A percentile compares a stretch with the other conserved stretches of the same genome.
phyloP scores from a whole-genome alignment of 2,888 invertebrate species.

The Hirtodrosophila confusa region DNA sequence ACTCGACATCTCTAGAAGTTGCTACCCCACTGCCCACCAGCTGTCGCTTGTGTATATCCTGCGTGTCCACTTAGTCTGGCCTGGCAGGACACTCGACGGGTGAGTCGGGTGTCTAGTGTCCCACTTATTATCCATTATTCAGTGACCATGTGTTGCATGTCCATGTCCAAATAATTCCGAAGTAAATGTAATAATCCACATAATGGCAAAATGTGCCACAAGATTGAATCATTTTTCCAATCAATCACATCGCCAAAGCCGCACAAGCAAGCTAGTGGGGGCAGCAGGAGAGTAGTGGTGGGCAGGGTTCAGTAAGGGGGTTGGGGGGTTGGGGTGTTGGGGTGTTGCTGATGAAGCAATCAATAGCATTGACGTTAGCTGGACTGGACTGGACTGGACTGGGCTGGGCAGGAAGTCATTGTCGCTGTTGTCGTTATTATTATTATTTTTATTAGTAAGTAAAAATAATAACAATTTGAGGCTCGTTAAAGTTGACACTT shows the following conservation, averaged over 20 bases:
- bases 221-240: conserved; percentile 81
- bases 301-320: neutral
- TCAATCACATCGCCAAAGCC: conserved; percentile 75
- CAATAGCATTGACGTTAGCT: conserved; percentile 69
- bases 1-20: neutral
- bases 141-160: conserved; percentile 4
- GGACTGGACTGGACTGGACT: neutral
- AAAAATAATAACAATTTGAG: conserved; percentile 78
- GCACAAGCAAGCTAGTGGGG: conserved; percentile 25
- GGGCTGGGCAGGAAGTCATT: conserved; percentile 53
- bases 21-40: neutral
- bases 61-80: too few species aligned
- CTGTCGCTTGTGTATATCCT: conserved; percentile 2
- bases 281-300: too few species aligned
- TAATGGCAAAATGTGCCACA: conserved; percentile 60
- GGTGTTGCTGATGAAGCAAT: conserved; percentile 62
- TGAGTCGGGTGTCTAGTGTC: neutral
- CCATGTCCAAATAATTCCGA: conserved; percentile 31
- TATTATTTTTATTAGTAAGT: conserved; percentile 60
- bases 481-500: conserved; percentile 80
- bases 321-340: neutral
- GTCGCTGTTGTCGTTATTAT: conserved; percentile 24
- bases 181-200: conserved; percentile 49
- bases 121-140: conserved; percentile 22
- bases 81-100: too few species aligned